phyloP scores from a whole-genome alignment of 2,797 vertebrate genomes.

The Peromyscus eremicus region DNA sequence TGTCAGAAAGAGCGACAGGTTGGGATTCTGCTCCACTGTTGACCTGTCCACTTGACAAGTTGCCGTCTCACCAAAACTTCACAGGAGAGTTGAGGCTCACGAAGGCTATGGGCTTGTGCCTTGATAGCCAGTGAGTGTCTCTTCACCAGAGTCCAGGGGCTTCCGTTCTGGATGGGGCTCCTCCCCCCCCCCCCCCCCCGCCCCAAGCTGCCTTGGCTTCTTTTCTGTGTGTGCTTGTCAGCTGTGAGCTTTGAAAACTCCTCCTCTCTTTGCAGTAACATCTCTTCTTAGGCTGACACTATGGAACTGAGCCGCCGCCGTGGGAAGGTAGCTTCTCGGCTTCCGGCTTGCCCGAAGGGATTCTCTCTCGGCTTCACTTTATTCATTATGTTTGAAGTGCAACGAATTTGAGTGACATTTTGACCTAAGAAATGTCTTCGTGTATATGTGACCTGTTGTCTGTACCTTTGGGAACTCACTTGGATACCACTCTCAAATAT shows the following conservation, averaged over 20 bases:
- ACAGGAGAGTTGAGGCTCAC: neutral
- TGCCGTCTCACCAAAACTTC: neutral
- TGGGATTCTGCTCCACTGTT: neutral
- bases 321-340: neutral
- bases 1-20: neutral
- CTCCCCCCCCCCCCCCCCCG: rapidly evolving
- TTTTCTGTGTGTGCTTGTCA: neutral
- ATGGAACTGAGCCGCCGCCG: neutral
- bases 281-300: neutral
- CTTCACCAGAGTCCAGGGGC: neutral
- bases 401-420: neutral
- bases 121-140: neutral
- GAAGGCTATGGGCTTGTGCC: neutral
- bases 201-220: neutral
- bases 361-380: constrained; percentile 4
- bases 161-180: neutral
- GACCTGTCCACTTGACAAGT: neutral
- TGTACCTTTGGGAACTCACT: rapidly evolving
- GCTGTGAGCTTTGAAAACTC: neutral
- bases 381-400: neutral
- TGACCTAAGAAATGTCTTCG: neutral
- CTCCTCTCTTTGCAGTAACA: neutral
- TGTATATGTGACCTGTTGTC: neutral
- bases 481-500: neutral
- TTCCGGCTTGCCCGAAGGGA: neutral